phyloP scores from a whole-genome alignment of 2,797 vertebrate species.

The Thalassophryne amazonica region DNA sequence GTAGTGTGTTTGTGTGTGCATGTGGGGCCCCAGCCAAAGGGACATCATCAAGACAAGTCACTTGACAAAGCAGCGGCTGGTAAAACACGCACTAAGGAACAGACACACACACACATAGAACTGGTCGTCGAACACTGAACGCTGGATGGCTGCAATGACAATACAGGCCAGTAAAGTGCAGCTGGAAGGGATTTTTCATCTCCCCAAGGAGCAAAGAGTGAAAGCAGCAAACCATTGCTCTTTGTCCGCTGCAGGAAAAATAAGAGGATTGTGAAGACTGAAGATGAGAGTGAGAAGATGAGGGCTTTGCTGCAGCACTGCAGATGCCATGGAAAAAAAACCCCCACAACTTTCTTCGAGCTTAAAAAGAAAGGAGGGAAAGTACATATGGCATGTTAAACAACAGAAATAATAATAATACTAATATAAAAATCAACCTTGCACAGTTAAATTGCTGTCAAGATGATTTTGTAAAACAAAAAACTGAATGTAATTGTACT shows the following conservation, averaged over 20 bases:
- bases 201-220: conserved; percentile 53
- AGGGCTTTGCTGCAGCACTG: conserved; percentile 31
- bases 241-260: conserved; percentile 64
- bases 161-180: conserved; percentile 72
- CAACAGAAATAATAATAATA: too few species aligned
- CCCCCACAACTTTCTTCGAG: conserved; percentile 1
- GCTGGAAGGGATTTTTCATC: conserved; percentile 69
- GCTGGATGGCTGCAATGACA: conserved; percentile 62
- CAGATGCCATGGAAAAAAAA: conserved; percentile 36
- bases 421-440: too few species aligned
- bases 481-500: too few species aligned
- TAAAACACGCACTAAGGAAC: conserved; percentile 32
- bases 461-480: too few species aligned
- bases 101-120: conserved; percentile 17
- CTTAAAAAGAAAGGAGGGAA: conserved; percentile 9
- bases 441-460: too few species aligned
- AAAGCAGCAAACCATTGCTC: conserved; percentile 58
- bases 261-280: conserved; percentile 61
- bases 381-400: conserved; percentile 3
- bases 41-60: conserved; percentile 66
- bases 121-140: conserved; percentile 42
- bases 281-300: conserved; percentile 42
- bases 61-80: conserved; percentile 60
- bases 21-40: conserved; percentile 24
- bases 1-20: conserved; percentile 3